Evolutionary conservation across 2,113 vertebrate species (phyloP).

Genomic region (Atlantisia rogersi): DNA sequence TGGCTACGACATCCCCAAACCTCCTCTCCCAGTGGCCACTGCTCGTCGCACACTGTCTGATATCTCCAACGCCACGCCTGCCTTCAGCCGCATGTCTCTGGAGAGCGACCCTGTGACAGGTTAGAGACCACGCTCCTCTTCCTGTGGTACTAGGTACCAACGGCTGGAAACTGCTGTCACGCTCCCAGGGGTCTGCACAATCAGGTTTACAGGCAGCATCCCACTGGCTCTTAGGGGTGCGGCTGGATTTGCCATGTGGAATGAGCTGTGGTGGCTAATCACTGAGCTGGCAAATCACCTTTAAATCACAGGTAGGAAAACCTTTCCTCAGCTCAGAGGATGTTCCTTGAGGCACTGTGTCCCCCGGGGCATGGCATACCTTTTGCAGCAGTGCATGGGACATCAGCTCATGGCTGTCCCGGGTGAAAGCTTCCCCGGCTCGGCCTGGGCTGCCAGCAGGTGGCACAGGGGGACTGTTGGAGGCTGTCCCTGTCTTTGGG

Average conservation of each 20-base stretch:
- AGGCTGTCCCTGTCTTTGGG: background rate
- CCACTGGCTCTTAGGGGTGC: background rate
- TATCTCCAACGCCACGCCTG: slow-evolving; percentile 81
- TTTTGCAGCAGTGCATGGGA: background rate
- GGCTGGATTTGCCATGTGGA: background rate
- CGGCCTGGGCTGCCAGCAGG: background rate
- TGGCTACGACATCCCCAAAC: slow-evolving; percentile 88
- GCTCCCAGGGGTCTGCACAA: accelerated
- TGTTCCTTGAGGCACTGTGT: background rate
- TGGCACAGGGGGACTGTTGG: background rate
- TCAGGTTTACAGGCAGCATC: background rate
- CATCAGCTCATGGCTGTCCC: accelerated
- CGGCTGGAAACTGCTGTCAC: background rate
- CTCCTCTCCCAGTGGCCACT: slow-evolving; percentile 72
- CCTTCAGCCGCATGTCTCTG: slow-evolving; percentile 83
- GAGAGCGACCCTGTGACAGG: slow-evolving; percentile 78
- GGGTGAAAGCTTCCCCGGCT: background rate
- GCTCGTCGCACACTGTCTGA: slow-evolving; percentile 90
- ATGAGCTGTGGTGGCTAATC: background rate
- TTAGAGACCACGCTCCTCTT: background rate
- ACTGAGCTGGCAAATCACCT: background rate
- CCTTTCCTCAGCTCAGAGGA: background rate
- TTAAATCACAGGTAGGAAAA: background rate
- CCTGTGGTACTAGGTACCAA: accelerated
- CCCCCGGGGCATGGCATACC: background rate